phyloP scores from a whole-genome alignment of 2,113 vertebrate species.

The Corythaeola cristata region DNA sequence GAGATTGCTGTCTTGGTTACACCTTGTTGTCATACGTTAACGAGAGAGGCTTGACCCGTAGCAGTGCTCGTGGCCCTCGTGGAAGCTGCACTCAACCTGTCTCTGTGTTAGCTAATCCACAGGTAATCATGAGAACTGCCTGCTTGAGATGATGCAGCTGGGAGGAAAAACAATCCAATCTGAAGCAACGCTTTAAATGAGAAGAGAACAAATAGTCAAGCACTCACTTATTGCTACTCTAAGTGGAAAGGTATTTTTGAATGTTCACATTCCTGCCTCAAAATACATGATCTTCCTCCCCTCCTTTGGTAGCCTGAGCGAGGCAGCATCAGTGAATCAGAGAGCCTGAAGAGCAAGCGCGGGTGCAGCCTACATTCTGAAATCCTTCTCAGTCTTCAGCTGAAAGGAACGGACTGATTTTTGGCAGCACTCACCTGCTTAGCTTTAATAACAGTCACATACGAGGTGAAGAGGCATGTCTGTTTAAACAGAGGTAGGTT shows the following conservation, averaged over 20 bases:
- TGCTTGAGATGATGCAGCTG: not conserved
- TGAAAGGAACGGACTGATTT: not conserved
- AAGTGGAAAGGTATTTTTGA: constrained; percentile 14
- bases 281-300: not conserved
- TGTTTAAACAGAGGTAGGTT: not conserved
- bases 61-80: not conserved
- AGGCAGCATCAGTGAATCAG: not conserved
- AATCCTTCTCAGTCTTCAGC: not conserved
- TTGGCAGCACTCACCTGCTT: not conserved
- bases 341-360: not conserved
- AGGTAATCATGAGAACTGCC: not conserved
- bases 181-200: not conserved
- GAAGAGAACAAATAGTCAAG: not conserved
- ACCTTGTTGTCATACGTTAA: not conserved
- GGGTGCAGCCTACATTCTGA: not conserved
- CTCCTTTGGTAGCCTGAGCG: not conserved
- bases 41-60: not conserved
- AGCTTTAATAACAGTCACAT: not conserved
- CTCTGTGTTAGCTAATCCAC: not conserved
- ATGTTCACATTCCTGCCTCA: not conserved
- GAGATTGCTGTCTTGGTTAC: constrained; percentile 32
- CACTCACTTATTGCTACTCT: not conserved
- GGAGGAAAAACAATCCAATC: not conserved
- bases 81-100: not conserved
- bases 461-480: not conserved